Base-by-base conservation (phyloP, 1,140 invertebrate genomes). In the Drosophila virilis region DNA sequence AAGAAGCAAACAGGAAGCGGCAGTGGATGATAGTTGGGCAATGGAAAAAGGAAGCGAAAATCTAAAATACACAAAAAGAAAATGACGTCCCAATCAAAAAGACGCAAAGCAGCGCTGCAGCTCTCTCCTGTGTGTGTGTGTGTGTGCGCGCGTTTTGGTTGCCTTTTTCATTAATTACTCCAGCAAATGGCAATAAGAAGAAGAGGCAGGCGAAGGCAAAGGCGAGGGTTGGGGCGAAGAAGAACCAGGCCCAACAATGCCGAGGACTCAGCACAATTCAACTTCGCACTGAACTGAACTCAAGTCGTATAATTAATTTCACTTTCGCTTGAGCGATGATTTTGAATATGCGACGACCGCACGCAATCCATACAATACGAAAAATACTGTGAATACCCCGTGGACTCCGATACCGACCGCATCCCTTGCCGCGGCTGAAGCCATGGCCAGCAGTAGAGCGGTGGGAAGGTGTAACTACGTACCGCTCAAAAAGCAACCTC, bases 261-360 rank as follows among this genome's bases (percentile, higher is more conserved):
- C 32, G 8, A 50, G 42, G 67, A 59, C 51, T 61, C 62, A 55
- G 46, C 69, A 51, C 69, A 70, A 51, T 37, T 42, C 42, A 55
- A 54, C 65, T 62, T 50, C 43, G 22, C 38, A 43, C 57, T 45
- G 38, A 67, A 54, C 70, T 48, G 42, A 69, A 61, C 57, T 69
- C 57, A 74, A 74, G 66, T 69, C 51, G 71, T 57, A 84, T 88
- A 88, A 88, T 88, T 88, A 88, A 88, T 88, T 89, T 89, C 84
- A 84, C 80, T 89, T 88, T 88, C 80, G 84, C 66, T 79, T 80
- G 73, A 89, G 84, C 84, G 79, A 89, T 83, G 83, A 84, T 81
- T 83, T 89, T 88, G 83, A 88, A 88, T 80, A 89, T 80, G 61
- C 65, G 55, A 57, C 70, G 51, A 60, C 40, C 70, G 64, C 84